A percentile compares a stretch with the other conserved stretches of the same genome.
phyloP scores from a whole-genome alignment of 1,140 invertebrate species.

The Pachyrhynchus sulphureomaculatus region DNA sequence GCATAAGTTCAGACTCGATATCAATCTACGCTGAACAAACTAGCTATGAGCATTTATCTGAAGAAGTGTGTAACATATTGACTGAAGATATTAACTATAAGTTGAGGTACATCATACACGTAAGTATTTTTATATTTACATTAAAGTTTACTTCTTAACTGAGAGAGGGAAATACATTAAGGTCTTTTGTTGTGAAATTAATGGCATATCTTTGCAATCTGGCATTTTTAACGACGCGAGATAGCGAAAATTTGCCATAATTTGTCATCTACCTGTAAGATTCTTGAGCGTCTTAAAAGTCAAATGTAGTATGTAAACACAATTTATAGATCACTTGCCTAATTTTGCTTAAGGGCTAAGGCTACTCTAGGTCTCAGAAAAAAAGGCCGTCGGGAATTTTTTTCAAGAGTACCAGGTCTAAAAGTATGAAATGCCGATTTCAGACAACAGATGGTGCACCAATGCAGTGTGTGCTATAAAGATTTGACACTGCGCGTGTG shows the following conservation, averaged over 20 bases:
- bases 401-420: too few relatives aligned
- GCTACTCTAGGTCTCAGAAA: too few relatives aligned
- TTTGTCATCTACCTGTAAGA: too few relatives aligned
- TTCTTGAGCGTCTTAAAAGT: not conserved
- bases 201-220: not conserved
- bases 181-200: not conserved
- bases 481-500: too few relatives aligned
- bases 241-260: too few relatives aligned
- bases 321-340: too few relatives aligned
- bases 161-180: not conserved
- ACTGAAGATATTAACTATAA: slow-evolving; percentile 50
- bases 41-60: slow-evolving; percentile 35
- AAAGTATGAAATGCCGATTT: too few relatives aligned
- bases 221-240: not conserved
- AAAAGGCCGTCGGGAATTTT: too few relatives aligned
- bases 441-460: too few relatives aligned
- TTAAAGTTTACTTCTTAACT: not conserved
- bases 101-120: slow-evolving; percentile 47
- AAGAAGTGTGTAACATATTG: slow-evolving; percentile 44
- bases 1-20: slow-evolving; percentile 41
- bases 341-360: too few relatives aligned
- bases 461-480: too few relatives aligned
- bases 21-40: slow-evolving; percentile 40
- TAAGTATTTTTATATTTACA: slow-evolving; percentile 27
- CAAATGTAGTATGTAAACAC: too few relatives aligned